Conservation (phyloP, 2,888 invertebrate genomes). For the Andrena dorsata region DNA sequence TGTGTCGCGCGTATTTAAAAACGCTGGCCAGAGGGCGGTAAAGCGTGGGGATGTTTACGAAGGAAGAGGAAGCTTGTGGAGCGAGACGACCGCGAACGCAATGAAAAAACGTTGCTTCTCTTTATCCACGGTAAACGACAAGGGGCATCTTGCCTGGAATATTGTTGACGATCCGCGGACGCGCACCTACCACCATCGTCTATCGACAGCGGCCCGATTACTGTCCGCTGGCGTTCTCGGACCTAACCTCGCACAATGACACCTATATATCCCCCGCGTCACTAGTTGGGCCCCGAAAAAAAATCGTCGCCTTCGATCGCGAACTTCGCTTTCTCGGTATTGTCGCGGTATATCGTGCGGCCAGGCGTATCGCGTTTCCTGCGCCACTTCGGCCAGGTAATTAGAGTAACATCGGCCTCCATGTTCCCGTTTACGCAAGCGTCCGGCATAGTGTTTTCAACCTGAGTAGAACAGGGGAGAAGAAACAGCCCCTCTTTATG, state of each 20-base stretch:
- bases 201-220: neutral
- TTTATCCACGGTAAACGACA: constrained; percentile 70
- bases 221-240: neutral
- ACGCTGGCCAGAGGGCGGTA: constrained; percentile 68
- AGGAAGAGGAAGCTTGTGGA: constrained; percentile 67
- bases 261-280: constrained; percentile 20
- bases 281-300: neutral
- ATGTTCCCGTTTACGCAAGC: constrained; percentile 56
- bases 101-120: constrained; percentile 78
- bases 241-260: constrained; percentile 66
- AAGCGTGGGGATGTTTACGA: constrained; percentile 75
- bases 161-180: constrained; percentile 18
- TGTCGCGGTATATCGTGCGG: constrained; percentile 22
- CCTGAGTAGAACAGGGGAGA: neutral
- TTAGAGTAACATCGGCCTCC: constrained; percentile 44
- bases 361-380: constrained; percentile 43
- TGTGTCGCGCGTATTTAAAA: constrained; percentile 38
- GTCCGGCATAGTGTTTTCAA: constrained; percentile 1
- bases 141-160: constrained; percentile 13
- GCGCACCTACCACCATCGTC: neutral
- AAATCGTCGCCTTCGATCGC: constrained; percentile 28
- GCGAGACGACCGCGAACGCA: constrained; percentile 68
- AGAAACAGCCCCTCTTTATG: neutral
- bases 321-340: constrained; percentile 38
- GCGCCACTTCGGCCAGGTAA: constrained; percentile 30